phyloP scores from a whole-genome alignment of 2,888 invertebrate genomes.

The Agrochola lota region DNA sequence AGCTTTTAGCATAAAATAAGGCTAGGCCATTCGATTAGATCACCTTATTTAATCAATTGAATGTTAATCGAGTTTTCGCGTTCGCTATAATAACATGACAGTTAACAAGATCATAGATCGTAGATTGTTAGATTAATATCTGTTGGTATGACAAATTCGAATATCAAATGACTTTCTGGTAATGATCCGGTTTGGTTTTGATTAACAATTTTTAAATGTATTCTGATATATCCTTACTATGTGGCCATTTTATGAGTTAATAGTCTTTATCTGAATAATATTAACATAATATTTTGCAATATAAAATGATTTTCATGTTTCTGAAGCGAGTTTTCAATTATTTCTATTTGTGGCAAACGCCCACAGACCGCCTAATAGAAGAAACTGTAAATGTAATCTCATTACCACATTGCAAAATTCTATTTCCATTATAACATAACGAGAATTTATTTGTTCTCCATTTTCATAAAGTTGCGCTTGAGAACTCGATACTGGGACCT shows the following conservation, averaged over 20 bases:
- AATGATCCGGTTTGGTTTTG: constrained; percentile 70
- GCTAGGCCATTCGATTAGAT: constrained; percentile 78
- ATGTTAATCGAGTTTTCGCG: constrained; percentile 81
- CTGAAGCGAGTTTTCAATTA: constrained; percentile 64
- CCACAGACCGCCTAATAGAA: constrained; percentile 77
- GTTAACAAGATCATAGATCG: constrained; percentile 77
- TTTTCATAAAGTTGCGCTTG: constrained; percentile 83
- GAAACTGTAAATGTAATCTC: constrained; percentile 82
- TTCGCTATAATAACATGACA: constrained; percentile 76
- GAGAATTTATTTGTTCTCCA: constrained; percentile 86
- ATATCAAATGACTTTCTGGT: constrained; percentile 70
- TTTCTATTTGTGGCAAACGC: constrained; percentile 75
- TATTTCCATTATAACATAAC: constrained; percentile 83
- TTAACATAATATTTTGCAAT: constrained; percentile 56
- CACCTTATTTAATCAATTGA: constrained; percentile 81
- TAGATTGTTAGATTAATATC: constrained; percentile 79
- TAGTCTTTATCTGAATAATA: constrained; percentile 56
- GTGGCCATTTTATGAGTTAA: constrained; percentile 56
- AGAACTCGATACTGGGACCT: constrained; percentile 77
- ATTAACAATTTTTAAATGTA: constrained; percentile 45
- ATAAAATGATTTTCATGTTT: constrained; percentile 63
- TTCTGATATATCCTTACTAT: constrained; percentile 28
- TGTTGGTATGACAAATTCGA: constrained; percentile 72
- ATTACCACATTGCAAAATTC: constrained; percentile 83
- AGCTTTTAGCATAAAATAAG: constrained; percentile 84